Evolutionary conservation across 2,797 vertebrate species (phyloP), one percentile per base, ranked within the genome.

Genomic region (Emys orbicularis): DNA sequence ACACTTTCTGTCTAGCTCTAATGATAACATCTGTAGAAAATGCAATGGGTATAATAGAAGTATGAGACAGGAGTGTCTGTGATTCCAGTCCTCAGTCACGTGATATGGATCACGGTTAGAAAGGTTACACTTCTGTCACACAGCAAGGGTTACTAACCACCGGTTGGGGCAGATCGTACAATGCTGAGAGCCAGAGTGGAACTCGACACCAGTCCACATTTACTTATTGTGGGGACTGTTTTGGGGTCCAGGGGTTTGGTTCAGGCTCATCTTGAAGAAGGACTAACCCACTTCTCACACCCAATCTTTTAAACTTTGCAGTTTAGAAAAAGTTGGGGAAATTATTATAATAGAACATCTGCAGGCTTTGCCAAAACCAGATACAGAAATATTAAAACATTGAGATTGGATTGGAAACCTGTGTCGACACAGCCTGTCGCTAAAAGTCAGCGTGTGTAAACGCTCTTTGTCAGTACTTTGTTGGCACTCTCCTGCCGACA

Each of bases 31-130:
- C 49, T 89, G 23, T 5, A 49, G 29, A 79, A 49, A 86, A 91
- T 9, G 3, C 57, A 79, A 49, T 4, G 1, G 5, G 15, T 65
- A 1, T 1, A 85, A 29, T 3, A 15, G 2, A 52, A 8, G 1
- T 82, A 10, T 41, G 1, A 0, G 77, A 6, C 6, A 3, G 25
- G 3, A n/a, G 7, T 37, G 65, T 68, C 65, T 68, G 34, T 37
- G 65, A 68, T 21, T 37, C n/a, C 18, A 68, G 18, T 68, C n/a
- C 57, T 47, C 37, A 81, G n/a, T 54, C 80, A 87, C 31, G 29
- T 87, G 19, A 49, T 27, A 34, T 4, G 76, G 61, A 3, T 41
- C 15, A 79, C 12, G 2, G 3, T 85, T 85, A 41, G 15, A 80
- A 90, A 94, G 90, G 7, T 47, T 31, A 37, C 88, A 1, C 8